Evolutionary conservation across 2,113 vertebrate species (phyloP).

Genomic region (Lepus timidus): DNA sequence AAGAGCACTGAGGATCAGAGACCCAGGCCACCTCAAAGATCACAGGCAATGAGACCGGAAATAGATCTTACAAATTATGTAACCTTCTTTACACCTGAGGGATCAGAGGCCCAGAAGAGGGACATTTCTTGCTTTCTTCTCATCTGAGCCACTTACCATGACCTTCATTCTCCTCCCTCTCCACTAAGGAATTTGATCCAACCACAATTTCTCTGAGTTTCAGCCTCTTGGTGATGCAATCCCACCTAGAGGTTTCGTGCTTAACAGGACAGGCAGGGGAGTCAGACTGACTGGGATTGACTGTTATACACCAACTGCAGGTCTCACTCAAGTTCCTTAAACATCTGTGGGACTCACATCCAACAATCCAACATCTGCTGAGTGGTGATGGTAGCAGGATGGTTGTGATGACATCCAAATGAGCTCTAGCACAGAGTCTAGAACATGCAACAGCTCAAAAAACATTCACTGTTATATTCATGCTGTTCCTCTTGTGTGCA

Average conservation of each 20-base stretch:
- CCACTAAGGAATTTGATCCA: not conserved
- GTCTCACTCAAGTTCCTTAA: not conserved
- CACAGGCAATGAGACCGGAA: not conserved
- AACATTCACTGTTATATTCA: not conserved
- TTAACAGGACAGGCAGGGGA: not conserved
- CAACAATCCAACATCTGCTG: slow-evolving; percentile 35
- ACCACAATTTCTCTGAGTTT: slow-evolving; percentile 1
- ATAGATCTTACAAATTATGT: not conserved
- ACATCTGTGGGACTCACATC: not conserved
- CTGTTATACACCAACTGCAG: not conserved
- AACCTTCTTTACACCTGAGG: not conserved
- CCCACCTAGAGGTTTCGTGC: not conserved
- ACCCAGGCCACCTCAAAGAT: not conserved
- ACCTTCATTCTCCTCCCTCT: not conserved
- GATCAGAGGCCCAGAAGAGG: not conserved
- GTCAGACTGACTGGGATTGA: not conserved
- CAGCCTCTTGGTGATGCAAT: not conserved
- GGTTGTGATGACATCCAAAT: not conserved
- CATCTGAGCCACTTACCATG: not conserved
- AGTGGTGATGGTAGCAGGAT: not conserved
- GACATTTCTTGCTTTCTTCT: not conserved
- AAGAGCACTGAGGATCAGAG: not conserved
- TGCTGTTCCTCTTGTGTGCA: not conserved
- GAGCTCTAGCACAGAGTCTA: not conserved
- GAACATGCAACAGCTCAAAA: not conserved